Base-by-base conservation (phyloP, 2,113 vertebrate species). In the Tursiops truncatus region DNA sequence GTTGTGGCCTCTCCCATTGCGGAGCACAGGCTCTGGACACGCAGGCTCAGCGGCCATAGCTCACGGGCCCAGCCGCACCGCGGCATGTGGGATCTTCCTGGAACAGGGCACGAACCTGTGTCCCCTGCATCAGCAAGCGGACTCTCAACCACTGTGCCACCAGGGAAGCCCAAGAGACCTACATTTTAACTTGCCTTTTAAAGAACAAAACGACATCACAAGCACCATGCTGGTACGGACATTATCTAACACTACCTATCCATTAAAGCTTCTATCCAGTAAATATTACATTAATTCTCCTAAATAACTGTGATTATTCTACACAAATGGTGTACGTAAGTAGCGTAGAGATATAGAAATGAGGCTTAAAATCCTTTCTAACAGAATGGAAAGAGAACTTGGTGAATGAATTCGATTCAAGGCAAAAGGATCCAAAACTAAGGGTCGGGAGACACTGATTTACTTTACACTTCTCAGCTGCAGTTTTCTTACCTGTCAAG, bases 371-470 rank as follows among this genome's bases (percentile, higher is more conserved):
- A 71, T 9, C 18, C 76, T 62, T 67, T 38, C n/a, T 73, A 74
- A 83, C 36, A 60, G 70, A 84, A 88, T n/a, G 58, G 60, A 95
- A 90, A 84, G 31, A 86, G 38, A 97, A 84, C 20, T 68, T 76
- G 0, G 28, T 62, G 25, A 73, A 33, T 76, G 65, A 90, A 60
- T 15, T 73, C n/a, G 41, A 3, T 76, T 17, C n/a, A 90, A 91
- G 65, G 60, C 38, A 85, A 86, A 73, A 73, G 9, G 13, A 86
- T 18, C 17, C 28, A 60, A 67, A 47, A 80, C 60, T 33, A 38
- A 89, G 71, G 12, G 21, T 85, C 13, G 58, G 58, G 50, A 90
- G 60, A 62, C 12, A 33, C 5, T 2, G 41, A 50, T 89, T 38
- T 26, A 67, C 81, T 87, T 56, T 38, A 53, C 33, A 23, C 56